Conservation (phyloP, 2,888 invertebrate genomes). For the Drosophila pseudotalamancana region DNA sequence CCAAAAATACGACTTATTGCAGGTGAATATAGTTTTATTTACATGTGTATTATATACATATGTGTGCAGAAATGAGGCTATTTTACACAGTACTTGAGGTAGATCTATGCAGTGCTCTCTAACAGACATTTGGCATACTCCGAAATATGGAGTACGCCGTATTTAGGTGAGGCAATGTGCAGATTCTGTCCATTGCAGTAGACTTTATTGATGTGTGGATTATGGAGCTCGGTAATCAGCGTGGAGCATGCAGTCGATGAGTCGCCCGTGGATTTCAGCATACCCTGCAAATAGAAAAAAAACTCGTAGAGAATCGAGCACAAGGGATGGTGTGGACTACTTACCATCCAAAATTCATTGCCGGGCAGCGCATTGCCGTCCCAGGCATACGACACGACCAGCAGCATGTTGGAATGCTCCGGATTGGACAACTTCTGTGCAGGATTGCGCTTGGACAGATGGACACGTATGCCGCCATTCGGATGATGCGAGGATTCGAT, state of each 20-base stretch:
- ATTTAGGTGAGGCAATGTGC: conserved; percentile 84
- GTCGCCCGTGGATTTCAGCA: conserved; percentile 85
- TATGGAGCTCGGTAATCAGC: conserved; percentile 86
- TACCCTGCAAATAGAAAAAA: conserved; percentile 63
- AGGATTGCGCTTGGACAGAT: conserved; percentile 86
- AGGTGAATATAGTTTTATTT: not conserved
- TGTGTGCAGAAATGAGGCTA: not conserved
- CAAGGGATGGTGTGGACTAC: not conserved
- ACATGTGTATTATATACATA: not conserved
- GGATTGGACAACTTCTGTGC: conserved; percentile 84
- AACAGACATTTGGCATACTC: conserved; percentile 67
- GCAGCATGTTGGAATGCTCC: conserved; percentile 84
- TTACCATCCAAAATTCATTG: conserved; percentile 89
- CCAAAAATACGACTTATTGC: too few species aligned
- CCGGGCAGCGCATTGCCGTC: conserved; percentile 90
- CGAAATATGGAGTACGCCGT: conserved; percentile 81
- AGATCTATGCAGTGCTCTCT: not conserved
- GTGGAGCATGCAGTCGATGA: conserved; percentile 87
- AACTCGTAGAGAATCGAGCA: not conserved
- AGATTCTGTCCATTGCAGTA: conserved; percentile 85
- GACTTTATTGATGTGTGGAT: conserved; percentile 85
- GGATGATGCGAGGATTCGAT: conserved; percentile 73
- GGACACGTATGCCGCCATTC: conserved; percentile 85
- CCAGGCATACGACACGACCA: conserved; percentile 90
- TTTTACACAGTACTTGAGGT: not conserved